Evolutionary conservation across 2,888 invertebrate species (phyloP).

Genomic region (Epirrita christyi): DNA sequence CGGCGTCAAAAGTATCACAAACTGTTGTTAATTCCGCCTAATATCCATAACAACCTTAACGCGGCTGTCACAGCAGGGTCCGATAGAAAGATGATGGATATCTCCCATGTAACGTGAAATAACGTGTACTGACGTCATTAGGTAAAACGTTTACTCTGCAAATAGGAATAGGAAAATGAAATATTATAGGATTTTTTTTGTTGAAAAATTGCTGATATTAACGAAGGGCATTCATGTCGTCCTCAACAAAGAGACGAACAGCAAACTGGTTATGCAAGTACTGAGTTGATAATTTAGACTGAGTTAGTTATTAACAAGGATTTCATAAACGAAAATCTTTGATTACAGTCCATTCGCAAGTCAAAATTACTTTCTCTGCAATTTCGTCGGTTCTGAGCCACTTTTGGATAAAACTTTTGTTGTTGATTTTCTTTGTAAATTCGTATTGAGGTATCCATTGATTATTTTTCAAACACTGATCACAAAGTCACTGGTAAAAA

Average conservation of each 20-base stretch:
- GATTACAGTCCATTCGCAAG: too few relatives aligned
- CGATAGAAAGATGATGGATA: constrained; percentile 81
- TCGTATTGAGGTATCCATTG: too few relatives aligned
- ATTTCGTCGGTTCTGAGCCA: too few relatives aligned
- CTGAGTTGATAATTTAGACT: not conserved
- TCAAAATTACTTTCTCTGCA: too few relatives aligned
- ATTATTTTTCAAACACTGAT: too few relatives aligned
- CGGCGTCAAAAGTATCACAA: constrained; percentile 75
- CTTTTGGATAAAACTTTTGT: too few relatives aligned
- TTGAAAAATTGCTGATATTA: constrained; percentile 2
- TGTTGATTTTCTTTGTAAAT: too few relatives aligned
- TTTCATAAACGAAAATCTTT: too few relatives aligned
- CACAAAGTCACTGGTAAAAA: too few relatives aligned
- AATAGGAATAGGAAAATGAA: constrained; percentile 23
- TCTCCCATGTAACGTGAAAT: constrained; percentile 68
- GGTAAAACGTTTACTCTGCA: constrained; percentile 40
- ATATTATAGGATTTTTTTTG: constrained; percentile 13
- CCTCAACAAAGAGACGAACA: not conserved
- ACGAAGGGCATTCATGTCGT: not conserved
- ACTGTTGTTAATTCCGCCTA: constrained; percentile 80
- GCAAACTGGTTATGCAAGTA: not conserved
- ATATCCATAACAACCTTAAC: constrained; percentile 77
- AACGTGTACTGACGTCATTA: constrained; percentile 49
- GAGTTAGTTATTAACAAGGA: too few relatives aligned
- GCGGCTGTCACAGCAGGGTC: constrained; percentile 70